Base-by-base conservation (phyloP, 2,797 vertebrate species). In the Hypotaenidia okinawae region DNA sequence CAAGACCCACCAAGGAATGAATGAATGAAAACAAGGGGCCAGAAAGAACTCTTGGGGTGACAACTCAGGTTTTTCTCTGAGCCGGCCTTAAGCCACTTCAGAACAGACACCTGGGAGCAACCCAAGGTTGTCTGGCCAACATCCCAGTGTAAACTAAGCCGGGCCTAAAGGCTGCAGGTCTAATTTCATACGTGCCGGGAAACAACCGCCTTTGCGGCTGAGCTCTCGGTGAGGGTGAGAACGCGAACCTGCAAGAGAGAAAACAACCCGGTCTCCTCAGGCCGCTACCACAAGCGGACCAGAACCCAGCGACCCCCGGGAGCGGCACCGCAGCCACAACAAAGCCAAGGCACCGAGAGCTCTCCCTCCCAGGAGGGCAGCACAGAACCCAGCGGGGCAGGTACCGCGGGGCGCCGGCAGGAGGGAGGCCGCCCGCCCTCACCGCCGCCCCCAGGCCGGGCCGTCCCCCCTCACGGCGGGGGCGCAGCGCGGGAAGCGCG, bases 91-190 rank as follows among this genome's bases (percentile, higher is more conserved):
- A 55, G 32, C 10, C 2, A 2, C n/a, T 41, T 45, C 51, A 22
- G 0, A 1, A 25, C 27, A 77, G 8, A 35, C 5, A 16, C 15
- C 9, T 23, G 41, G 30, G 28, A 70, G 43, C 16, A 54, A 45
- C 19, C 7, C 10, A 45, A 4, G 35, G 33, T 1, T 7, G 21
- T 32, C n/a, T 43, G n/a, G 49, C 12, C 67, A 58, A 37, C 30
- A 43, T 45, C 27, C 12, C 4, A 1, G 1, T 14, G 3, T 5
- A 35, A 49, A 49, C 35, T 23, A 24, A 81, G 8, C 35, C 49
- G 15, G 23, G 5, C 19, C 17, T 82, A 14, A 52, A 3, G 4
- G 25, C 1, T 11, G 18, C 1, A 3, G 1, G 47, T 10, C n/a
- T 16, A 24, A 45, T 28, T 59, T 45, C 25, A 21, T 1, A 18